phyloP scores from a whole-genome alignment of 2,113 vertebrate genomes.

The Xiphophorus hellerii region DNA sequence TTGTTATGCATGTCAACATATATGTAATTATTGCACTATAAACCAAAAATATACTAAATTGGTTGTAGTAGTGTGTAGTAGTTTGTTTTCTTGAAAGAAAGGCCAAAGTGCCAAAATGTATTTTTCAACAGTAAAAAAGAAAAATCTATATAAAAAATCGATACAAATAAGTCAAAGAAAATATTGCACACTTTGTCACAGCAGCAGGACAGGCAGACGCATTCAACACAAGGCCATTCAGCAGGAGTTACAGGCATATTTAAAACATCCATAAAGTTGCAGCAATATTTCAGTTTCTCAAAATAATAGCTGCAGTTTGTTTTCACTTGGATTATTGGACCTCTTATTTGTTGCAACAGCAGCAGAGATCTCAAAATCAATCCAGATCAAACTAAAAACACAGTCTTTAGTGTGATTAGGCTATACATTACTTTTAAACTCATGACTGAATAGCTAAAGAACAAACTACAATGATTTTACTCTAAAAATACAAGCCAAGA shows the following conservation, averaged over 20 bases:
- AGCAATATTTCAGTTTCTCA: background rate
- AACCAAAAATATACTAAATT: constrained; percentile 4
- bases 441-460: too few relatives aligned
- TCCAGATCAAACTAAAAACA: background rate
- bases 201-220: background rate
- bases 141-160: background rate
- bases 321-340: constrained; percentile 36
- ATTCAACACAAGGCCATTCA: background rate
- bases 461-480: too few relatives aligned
- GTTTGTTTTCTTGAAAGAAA: too few relatives aligned
- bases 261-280: constrained; percentile 9
- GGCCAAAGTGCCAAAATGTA: background rate
- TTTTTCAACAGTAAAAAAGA: background rate
- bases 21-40: constrained; percentile 10
- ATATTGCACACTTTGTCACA: background rate
- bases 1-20: background rate
- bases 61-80: background rate
- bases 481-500: too few relatives aligned
- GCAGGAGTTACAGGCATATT: constrained; percentile 28
- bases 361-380: background rate
- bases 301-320: constrained; percentile 7
- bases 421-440: too few relatives aligned
- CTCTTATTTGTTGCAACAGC: constrained; percentile 19
- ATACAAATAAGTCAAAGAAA: background rate
- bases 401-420: too few relatives aligned